phyloP scores from a whole-genome alignment of 2,113 vertebrate genomes.

The Oxygymnocypris stewartii region DNA sequence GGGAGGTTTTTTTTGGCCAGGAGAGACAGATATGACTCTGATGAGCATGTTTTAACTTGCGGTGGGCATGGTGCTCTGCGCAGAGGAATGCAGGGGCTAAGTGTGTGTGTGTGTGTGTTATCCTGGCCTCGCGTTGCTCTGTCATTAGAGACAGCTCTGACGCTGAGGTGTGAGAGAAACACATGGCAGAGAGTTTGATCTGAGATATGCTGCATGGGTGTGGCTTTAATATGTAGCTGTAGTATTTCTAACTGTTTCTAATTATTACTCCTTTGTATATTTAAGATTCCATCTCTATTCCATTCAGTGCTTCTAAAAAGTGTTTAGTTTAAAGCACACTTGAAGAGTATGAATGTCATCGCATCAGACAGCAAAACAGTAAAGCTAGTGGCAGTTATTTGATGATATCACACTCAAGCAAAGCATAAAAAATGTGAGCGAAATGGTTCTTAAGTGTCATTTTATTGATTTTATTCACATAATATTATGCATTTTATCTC shows the following conservation, averaged over 20 bases:
- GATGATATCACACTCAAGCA: neutral
- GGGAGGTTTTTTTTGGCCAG: conserved; percentile 63
- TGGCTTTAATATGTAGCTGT: conserved; percentile 20
- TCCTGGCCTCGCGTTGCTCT: conserved; percentile 47
- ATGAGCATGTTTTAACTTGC: conserved; percentile 74
- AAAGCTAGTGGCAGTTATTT: neutral
- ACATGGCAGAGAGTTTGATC: conserved; percentile 11
- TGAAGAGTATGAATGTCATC: neutral
- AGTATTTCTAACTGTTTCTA: conserved; percentile 12
- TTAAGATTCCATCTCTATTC: neutral
- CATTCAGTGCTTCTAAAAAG: neutral
- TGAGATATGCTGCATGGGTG: conserved; percentile 7
- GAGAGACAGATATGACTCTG: conserved; percentile 64
- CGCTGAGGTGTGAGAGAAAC: conserved; percentile 39
- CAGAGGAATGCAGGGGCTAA: conserved; percentile 67
- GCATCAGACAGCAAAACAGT: neutral
- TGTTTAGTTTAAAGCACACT: neutral
- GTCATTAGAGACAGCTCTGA: conserved; percentile 50
- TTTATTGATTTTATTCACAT: neutral
- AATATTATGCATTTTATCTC: neutral
- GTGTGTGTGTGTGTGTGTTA: conserved; percentile 52
- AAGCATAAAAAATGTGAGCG: too few species aligned
- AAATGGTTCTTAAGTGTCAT: neutral
- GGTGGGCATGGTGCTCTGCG: conserved; percentile 61
- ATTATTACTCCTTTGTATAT: conserved; percentile 11